Conservation (phyloP, 2,888 invertebrate genomes). For the Epinotia brunnichana region DNA sequence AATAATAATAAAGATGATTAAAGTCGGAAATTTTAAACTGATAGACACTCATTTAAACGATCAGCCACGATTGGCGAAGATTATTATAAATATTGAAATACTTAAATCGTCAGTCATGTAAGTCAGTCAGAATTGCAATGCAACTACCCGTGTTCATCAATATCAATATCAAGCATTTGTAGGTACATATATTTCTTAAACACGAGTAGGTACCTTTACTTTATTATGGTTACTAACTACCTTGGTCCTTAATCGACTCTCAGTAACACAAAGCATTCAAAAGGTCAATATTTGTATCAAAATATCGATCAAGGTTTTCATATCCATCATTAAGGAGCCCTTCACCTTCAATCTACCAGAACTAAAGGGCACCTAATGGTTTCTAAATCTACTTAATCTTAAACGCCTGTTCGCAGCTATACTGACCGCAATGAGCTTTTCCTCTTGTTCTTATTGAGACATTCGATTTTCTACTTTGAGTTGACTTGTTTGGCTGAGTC, state of each 20-base stretch:
- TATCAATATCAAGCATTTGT: too few species aligned
- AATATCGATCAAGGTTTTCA: constrained; percentile 20
- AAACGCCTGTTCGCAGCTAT: constrained; percentile 9
- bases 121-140: not conserved
- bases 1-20: too few species aligned
- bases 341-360: constrained; percentile 27
- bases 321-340: constrained; percentile 21
- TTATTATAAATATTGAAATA: too few species aligned
- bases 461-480: not conserved
- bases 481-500: not conserved
- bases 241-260: not conserved
- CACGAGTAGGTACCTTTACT: too few species aligned
- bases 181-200: too few species aligned
- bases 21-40: too few species aligned
- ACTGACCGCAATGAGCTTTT: not conserved
- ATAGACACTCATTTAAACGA: too few species aligned
- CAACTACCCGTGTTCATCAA: too few species aligned
- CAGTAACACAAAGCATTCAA: not conserved
- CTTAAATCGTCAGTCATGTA: too few species aligned
- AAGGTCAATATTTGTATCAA: constrained; percentile 9
- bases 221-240: not conserved
- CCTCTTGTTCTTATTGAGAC: not conserved
- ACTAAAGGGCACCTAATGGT: constrained; percentile 32
- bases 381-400: constrained; percentile 23
- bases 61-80: too few species aligned